phyloP scores from a whole-genome alignment of 2,113 vertebrate species.

The Grus americana region DNA sequence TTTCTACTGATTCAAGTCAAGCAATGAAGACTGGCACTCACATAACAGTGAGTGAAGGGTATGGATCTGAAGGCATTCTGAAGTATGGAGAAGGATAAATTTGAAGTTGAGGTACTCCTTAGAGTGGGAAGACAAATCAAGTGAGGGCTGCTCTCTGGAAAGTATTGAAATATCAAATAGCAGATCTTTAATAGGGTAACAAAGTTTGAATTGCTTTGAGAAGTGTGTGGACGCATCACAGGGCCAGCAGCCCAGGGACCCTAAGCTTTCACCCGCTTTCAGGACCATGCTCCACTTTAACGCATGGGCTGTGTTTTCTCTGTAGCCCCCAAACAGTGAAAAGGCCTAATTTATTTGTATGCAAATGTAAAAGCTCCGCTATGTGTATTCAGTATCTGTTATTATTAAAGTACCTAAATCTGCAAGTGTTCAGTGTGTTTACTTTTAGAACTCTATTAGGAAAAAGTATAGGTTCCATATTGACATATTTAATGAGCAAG shows the following conservation, averaged over 20 bases:
- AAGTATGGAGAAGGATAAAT: neutral
- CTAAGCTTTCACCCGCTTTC: neutral
- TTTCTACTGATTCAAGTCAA: neutral
- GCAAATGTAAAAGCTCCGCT: neutral
- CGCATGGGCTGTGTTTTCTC: neutral
- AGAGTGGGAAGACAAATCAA: neutral
- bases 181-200: neutral
- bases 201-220: neutral
- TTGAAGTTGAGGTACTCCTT: neutral
- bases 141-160: neutral
- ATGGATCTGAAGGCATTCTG: neutral
- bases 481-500: neutral
- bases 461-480: neutral
- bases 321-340: neutral
- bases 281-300: neutral
- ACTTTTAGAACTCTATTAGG: neutral
- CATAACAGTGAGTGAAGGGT: neutral
- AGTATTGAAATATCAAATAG: neutral
- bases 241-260: accelerated
- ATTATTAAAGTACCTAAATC: neutral
- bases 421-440: neutral
- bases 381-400: neutral
- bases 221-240: neutral
- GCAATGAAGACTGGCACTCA: neutral
- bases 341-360: neutral